A percentile compares a stretch with the other conserved stretches of the same genome.
Evolutionary conservation across 2,113 vertebrate species (phyloP).

Genomic region (Cygnus atratus): DNA sequence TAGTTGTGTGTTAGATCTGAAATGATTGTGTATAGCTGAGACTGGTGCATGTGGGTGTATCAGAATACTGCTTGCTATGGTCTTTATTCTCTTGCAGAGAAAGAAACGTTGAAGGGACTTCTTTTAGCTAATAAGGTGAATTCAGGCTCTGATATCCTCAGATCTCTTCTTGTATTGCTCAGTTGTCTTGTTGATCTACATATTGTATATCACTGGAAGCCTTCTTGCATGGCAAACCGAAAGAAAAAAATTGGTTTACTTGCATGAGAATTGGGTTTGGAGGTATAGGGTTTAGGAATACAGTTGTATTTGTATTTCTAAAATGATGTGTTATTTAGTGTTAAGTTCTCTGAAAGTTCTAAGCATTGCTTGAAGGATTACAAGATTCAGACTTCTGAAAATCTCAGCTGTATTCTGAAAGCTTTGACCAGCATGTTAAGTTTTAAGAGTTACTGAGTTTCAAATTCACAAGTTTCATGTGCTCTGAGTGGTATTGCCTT

Average conservation of each 20-base stretch:
- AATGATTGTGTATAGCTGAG: background rate
- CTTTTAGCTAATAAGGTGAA: background rate
- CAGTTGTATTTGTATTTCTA: background rate
- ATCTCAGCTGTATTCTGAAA: background rate
- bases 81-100: background rate
- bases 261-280: background rate
- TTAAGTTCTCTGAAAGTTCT: background rate
- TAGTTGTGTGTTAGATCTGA: background rate
- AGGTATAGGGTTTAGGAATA: background rate
- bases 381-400: background rate
- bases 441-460: background rate
- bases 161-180: background rate
- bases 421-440: background rate
- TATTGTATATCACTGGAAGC: background rate
- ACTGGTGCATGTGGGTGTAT: background rate
- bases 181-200: background rate
- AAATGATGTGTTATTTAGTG: background rate
- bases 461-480: fast-evolving
- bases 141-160: background rate
- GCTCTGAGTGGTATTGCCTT: background rate
- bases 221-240: background rate
- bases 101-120: background rate
- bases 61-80: background rate
- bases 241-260: fast-evolving
- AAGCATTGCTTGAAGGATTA: background rate